Evolutionary conservation across 1,140 invertebrate genomes (phyloP).

Genomic region (Orius laevigatus): DNA sequence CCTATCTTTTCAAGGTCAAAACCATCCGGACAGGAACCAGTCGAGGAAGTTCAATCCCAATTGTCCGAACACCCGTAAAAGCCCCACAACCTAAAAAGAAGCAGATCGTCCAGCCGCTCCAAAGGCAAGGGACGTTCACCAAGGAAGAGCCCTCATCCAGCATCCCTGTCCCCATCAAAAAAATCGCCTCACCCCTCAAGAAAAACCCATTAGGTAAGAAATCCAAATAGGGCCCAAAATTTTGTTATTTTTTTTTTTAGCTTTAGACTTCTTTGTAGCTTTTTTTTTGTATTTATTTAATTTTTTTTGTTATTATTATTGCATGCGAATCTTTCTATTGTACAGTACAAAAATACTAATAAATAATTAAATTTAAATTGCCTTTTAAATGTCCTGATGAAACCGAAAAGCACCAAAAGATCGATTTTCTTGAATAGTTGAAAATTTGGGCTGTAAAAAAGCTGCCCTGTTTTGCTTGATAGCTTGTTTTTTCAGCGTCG

Average conservation of each 20-base stretch:
- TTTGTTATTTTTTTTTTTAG: neutral
- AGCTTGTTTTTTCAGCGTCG: slow-evolving; percentile 1
- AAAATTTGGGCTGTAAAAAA: neutral
- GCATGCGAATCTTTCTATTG: too few relatives aligned
- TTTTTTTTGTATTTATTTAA: too few relatives aligned
- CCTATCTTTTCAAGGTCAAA: slow-evolving; percentile 31
- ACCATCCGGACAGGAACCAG: slow-evolving; percentile 59
- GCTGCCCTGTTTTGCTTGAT: neutral
- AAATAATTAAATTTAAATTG: too few relatives aligned
- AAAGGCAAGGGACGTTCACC: slow-evolving; percentile 22
- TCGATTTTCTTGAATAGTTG: too few relatives aligned
- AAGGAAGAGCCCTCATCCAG: slow-evolving; percentile 22
- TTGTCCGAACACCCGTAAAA: slow-evolving; percentile 16
- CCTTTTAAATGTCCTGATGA: too few relatives aligned
- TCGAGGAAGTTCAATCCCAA: slow-evolving; percentile 19
- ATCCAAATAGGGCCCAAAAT: neutral
- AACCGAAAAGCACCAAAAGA: too few relatives aligned
- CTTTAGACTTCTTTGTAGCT: neutral
- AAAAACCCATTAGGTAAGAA: slow-evolving; percentile 11
- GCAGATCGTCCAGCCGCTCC: slow-evolving; percentile 9
- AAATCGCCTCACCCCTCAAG: slow-evolving; percentile 11
- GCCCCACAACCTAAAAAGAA: slow-evolving; percentile 11
- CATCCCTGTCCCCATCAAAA: slow-evolving; percentile 18
- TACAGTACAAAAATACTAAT: too few relatives aligned
- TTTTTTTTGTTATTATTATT: too few relatives aligned